Evolutionary conservation across 2,888 invertebrate genomes (phyloP).

Genomic region (Bombylius major): DNA sequence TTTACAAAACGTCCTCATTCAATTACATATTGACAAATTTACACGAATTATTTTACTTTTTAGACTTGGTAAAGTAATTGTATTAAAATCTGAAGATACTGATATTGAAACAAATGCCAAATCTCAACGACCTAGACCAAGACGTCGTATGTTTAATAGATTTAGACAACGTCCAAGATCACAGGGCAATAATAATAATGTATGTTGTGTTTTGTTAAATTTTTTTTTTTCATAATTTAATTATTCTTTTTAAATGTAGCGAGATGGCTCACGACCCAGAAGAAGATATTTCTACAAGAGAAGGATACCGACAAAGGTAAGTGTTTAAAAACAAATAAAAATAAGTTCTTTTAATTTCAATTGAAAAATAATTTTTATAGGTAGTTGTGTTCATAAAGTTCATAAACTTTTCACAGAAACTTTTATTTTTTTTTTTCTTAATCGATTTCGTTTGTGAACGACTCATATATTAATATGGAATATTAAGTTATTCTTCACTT

Average conservation of each 20-base stretch:
- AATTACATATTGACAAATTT: background rate
- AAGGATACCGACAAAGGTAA: constrained; percentile 28
- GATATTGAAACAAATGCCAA: constrained; percentile 48
- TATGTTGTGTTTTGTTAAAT: constrained; percentile 11
- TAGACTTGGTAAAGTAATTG: constrained; percentile 48
- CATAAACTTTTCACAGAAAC: too few relatives aligned
- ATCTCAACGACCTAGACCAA: constrained; percentile 33
- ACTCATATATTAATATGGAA: too few relatives aligned
- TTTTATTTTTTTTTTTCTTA: too few relatives aligned
- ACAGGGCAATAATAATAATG: constrained; percentile 26
- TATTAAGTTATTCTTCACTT: too few relatives aligned
- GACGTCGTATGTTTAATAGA: constrained; percentile 33
- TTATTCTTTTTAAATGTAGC: constrained; percentile 2
- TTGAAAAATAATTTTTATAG: too few relatives aligned
- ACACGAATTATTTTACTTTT: constrained; percentile 4
- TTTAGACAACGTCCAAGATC: constrained; percentile 22
- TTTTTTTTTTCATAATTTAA: background rate
- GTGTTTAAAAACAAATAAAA: background rate
- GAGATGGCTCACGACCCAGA: constrained; percentile 9
- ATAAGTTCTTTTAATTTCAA: too few relatives aligned
- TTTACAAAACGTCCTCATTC: background rate
- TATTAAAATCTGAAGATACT: constrained; percentile 55
- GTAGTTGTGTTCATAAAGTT: too few relatives aligned
- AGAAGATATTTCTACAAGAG: background rate
- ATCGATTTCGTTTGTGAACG: too few relatives aligned